Conservation (phyloP, 2,113 vertebrate species). For the Montifringilla adamsi region DNA sequence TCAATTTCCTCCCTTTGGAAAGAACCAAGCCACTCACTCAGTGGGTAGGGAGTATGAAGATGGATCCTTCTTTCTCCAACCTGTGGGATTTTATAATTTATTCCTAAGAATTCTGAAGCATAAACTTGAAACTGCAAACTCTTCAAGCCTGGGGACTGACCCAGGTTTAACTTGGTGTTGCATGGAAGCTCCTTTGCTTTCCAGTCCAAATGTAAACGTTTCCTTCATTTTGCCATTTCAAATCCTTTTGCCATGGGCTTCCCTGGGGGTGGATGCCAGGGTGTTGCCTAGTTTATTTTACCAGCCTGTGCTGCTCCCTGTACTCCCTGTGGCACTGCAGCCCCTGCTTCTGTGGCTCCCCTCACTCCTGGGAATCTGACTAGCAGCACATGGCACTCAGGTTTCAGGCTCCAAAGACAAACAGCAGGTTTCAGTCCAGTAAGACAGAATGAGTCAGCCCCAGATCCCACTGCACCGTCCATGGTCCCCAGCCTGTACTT, state of each 20-base stretch:
- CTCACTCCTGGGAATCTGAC: background rate
- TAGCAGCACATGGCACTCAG: background rate
- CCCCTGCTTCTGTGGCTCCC: background rate
- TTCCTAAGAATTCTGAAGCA: background rate
- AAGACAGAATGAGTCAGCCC: background rate
- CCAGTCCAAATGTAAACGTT: background rate
- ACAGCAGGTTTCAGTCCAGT: background rate
- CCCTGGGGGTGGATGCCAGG: background rate
- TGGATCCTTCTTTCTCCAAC: background rate
- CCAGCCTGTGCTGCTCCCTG: background rate
- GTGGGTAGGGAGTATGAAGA: background rate
- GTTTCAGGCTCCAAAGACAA: background rate
- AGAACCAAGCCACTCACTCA: accelerated
- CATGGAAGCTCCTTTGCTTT: background rate
- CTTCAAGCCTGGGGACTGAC: background rate
- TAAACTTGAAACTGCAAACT: background rate
- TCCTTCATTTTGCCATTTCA: background rate
- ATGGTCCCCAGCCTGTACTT: background rate
- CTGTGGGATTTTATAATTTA: background rate
- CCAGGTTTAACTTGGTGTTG: background rate
- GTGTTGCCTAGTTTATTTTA: background rate
- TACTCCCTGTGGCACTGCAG: background rate
- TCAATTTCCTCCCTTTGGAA: background rate
- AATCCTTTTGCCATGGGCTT: background rate
- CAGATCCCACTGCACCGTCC: background rate